Base-by-base conservation (phyloP, 2,888 invertebrate species). In the Limnephilus rhombicus region DNA sequence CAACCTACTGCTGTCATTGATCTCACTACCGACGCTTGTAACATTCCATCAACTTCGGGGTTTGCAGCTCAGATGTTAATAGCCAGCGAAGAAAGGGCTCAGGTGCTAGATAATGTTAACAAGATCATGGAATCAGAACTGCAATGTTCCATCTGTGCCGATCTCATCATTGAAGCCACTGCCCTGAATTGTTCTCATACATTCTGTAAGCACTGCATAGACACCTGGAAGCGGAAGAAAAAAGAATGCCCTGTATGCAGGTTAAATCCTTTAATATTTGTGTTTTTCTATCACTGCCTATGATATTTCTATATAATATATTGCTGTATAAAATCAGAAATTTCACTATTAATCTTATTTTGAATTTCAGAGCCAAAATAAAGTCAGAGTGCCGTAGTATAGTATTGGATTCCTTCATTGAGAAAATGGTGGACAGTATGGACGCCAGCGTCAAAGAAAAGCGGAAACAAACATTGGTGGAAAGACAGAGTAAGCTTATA, bases 101-200 rank as follows among this genome's bases (percentile, higher is more conserved):
- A 85, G 4, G 31, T 80, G 34, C 15, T 89, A 29, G 94, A 94
- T 68, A 95, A 96, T 94, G 96, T 97, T 9, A 95, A 96, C 29
- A 95, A 97, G 93, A 96, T 97, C 29, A 96, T 97, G 96, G 97
- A 98, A 94, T 96, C 96, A 94, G 98, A 98, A 94, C 95, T 98
- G 45, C 97, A 97, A 94, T 98, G 98, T 94, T 97, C 97, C 93
- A 97, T 98, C 91, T 98, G 98, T 94, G 97, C 97, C 37, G 98
- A 98, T 94, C 95, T 98, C 13, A 98, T 98, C 94, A 96, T 98
- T 0, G 96, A 96, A 94, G 97, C 98, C 0, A 97, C 96, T 5
- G 97, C 97, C 0, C 95, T 98, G 24, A 97, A 96, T 94, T 98
- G 98, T 94, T 97, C 97, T 0, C 98, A 98, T 94, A 97, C 97